Percentiles rank a stretch among this genome's conserved stretches.
These are phyloP conservation scores for Phacellophora camtschatica DNA, from an alignment of 30 jellyfish, hydroid and myxozoan genomes.

Conservation along the genomic window DNA sequence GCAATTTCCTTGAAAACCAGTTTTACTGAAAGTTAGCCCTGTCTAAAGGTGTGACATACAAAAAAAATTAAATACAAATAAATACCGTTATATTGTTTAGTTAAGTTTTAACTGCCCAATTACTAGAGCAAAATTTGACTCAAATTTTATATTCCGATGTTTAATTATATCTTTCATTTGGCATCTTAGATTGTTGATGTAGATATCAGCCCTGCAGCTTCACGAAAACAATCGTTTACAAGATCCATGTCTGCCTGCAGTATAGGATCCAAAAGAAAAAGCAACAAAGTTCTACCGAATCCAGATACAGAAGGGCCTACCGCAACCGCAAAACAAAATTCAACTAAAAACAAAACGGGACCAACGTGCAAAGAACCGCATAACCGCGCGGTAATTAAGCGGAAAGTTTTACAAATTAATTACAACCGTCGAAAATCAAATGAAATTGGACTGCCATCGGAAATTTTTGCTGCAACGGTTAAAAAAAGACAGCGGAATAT, in stretches of 20 bases:
- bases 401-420: neutral
- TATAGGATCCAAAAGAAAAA: neutral
- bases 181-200: slow-evolving; percentile 48
- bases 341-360: neutral
- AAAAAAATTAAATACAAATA: no score
- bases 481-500: slow-evolving; percentile 25
- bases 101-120: no score
- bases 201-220: slow-evolving; percentile 52
- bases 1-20: no score
- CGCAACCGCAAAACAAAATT: neutral
- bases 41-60: no score
- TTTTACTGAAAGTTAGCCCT: no score
- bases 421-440: neutral
- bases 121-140: no score
- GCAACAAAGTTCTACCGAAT: slow-evolving; percentile 6
- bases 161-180: neutral
- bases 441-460: slow-evolving; percentile 71
- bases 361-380: slow-evolving; percentile 19
- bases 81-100: no score
- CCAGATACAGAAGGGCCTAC: neutral
- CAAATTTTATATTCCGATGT: neutral
- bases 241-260: slow-evolving; percentile 59
- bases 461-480: slow-evolving; percentile 45
- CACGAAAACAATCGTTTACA: slow-evolving; percentile 26
- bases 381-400: neutral